These are phyloP conservation scores for Stenotaenia linearis DNA, from an alignment of 2,888 invertebrate species.

Conservation along the genomic window DNA sequence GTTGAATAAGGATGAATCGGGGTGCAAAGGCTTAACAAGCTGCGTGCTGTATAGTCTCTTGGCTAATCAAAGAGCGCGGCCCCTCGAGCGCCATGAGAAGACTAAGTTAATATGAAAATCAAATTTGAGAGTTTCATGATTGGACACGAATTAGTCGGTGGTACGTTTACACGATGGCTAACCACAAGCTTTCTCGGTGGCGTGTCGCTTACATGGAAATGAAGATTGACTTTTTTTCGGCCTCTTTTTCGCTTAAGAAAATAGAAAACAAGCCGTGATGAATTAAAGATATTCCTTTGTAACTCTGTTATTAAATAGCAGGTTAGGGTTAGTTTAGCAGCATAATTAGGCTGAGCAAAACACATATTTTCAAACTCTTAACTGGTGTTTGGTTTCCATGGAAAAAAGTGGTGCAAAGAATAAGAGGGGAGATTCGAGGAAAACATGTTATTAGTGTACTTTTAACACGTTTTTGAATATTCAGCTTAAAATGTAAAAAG, in stretches of 20 bases:
- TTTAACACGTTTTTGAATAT: background rate
- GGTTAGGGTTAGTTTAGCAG: background rate
- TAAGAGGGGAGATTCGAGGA: background rate
- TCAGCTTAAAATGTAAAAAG: background rate
- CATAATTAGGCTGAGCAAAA: background rate
- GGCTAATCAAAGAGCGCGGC: slow-evolving; percentile 15
- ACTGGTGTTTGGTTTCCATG: background rate
- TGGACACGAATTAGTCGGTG: background rate
- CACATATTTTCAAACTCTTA: background rate
- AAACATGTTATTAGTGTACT: background rate
- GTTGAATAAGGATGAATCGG: background rate
- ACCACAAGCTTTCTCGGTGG: slow-evolving; percentile 2
- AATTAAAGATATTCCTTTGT: background rate
- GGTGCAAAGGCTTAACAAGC: slow-evolving; percentile 9
- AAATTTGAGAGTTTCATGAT: slow-evolving; percentile 4
- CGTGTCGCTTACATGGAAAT: slow-evolving; percentile 1
- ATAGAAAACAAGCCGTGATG: background rate
- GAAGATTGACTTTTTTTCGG: background rate
- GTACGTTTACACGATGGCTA: slow-evolving; percentile 3
- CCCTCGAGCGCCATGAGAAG: background rate
- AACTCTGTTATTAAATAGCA: background rate
- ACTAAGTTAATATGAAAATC: slow-evolving; percentile 19
- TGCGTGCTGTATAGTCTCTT: slow-evolving; percentile 11
- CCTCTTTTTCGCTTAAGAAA: background rate
- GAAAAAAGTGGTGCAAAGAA: background rate